phyloP scores from a whole-genome alignment of 1,140 invertebrate species.

The Diachasma alloeum region DNA sequence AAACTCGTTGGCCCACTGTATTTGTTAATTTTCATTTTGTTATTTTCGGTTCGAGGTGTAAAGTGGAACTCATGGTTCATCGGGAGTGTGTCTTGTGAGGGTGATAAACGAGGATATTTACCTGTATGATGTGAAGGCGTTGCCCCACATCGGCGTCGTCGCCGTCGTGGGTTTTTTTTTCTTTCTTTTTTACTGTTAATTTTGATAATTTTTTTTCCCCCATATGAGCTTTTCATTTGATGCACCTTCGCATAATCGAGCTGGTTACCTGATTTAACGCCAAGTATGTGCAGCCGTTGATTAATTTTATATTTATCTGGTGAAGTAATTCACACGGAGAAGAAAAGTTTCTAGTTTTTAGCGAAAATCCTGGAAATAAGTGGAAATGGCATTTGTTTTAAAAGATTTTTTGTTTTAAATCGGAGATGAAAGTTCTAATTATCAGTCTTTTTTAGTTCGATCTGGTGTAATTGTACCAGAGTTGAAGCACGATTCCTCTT shows the following conservation, averaged over 20 bases:
- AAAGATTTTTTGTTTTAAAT: no score
- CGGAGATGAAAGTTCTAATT: no score
- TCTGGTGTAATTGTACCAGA: no score
- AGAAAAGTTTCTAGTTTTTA: no score
- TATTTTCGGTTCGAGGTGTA: neutral
- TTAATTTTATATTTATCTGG: no score
- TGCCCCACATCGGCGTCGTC: constrained; percentile 15
- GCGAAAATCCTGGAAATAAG: no score
- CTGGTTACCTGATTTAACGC: no score
- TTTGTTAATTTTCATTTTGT: neutral
- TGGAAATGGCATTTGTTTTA: no score
- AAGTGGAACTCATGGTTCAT: neutral
- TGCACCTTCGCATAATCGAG: neutral
- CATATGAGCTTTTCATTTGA: neutral
- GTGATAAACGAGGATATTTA: neutral
- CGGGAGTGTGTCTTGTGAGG: neutral
- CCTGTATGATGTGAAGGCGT: constrained; percentile 13
- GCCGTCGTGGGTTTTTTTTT: constrained; percentile 7
- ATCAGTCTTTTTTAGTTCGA: no score
- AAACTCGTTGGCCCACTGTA: neutral
- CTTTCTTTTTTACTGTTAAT: neutral
- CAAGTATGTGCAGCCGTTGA: no score
- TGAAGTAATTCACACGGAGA: no score
- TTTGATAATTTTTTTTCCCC: neutral
- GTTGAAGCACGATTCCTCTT: no score